Conservation (phyloP, 2,797 vertebrate species). For the Xenopus petersii region DNA sequence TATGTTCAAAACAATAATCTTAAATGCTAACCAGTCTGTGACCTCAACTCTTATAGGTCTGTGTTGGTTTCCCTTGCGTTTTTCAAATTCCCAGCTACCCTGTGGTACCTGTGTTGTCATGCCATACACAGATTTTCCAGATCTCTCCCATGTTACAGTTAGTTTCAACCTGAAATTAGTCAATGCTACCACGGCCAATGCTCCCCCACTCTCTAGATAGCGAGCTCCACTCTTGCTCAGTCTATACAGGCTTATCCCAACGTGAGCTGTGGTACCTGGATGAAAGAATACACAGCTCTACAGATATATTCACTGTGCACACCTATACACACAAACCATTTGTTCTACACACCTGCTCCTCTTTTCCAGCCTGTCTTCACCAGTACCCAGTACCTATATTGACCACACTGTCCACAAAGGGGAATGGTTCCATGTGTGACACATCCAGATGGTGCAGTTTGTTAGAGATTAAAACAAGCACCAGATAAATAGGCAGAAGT, state of each 20-base stretch:
- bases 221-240: constrained; percentile 72
- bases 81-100: no score
- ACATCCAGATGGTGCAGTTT: constrained; percentile 75
- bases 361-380: constrained; percentile 74
- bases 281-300: not conserved
- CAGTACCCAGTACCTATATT: constrained; percentile 71
- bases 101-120: constrained; percentile 75
- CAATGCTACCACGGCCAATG: constrained; percentile 67
- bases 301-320: not conserved
- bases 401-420: constrained; percentile 68
- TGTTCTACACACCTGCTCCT: constrained; percentile 64
- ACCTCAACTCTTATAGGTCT: no score
- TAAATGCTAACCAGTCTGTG: no score
- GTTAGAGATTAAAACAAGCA: constrained; percentile 70
- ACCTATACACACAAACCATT: not conserved
- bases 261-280: constrained; percentile 76
- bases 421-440: constrained; percentile 63
- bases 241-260: constrained; percentile 73
- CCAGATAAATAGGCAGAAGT: constrained; percentile 68
- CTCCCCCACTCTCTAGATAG: constrained; percentile 70
- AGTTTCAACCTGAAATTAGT: constrained; percentile 76
- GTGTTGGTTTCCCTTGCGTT: no score
- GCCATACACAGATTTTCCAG: constrained; percentile 80
- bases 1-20: no score
- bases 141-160: constrained; percentile 72